Conservation (phyloP, 2,888 invertebrate genomes). For the Cataglyphis rosenhaueri region DNA sequence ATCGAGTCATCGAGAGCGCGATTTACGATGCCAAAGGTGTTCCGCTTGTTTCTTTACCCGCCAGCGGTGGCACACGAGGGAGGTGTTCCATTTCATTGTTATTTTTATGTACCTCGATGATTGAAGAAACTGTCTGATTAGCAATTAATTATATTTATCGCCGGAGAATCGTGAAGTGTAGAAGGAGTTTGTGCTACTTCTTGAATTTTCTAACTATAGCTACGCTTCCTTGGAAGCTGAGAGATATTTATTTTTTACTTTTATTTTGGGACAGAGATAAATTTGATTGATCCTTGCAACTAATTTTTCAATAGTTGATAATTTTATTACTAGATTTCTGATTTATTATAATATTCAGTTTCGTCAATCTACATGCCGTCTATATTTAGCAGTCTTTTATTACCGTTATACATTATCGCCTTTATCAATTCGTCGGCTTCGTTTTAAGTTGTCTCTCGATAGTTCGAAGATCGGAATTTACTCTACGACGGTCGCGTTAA, state of each 20-base stretch:
- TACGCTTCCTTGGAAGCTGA: slow-evolving; percentile 16
- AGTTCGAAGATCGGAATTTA: slow-evolving; percentile 53
- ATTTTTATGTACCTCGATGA: slow-evolving; percentile 26
- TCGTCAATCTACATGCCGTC: background rate
- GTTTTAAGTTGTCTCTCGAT: slow-evolving; percentile 35
- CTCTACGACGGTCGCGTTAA: slow-evolving; percentile 63
- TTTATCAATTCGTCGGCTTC: slow-evolving; percentile 25
- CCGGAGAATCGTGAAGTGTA: background rate
- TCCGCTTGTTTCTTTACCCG: slow-evolving; percentile 40
- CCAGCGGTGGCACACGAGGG: slow-evolving; percentile 25
- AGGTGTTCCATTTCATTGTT: slow-evolving; percentile 14
- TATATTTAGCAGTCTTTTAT: background rate
- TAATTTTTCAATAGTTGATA: background rate
- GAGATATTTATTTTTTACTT: background rate
- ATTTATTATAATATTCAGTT: background rate
- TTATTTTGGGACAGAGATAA: background rate
- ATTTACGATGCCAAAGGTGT: slow-evolving; percentile 37
- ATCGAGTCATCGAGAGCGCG: slow-evolving; percentile 42
- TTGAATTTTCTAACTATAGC: slow-evolving; percentile 5
- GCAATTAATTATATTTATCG: slow-evolving; percentile 39
- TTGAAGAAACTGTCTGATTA: slow-evolving; percentile 7
- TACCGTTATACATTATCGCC: background rate
- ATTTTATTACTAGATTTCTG: background rate
- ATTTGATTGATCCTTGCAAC: background rate
- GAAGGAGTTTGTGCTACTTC: background rate